phyloP scores from a whole-genome alignment of 1,140 invertebrate genomes.

The Drosophila quadrilineata region DNA sequence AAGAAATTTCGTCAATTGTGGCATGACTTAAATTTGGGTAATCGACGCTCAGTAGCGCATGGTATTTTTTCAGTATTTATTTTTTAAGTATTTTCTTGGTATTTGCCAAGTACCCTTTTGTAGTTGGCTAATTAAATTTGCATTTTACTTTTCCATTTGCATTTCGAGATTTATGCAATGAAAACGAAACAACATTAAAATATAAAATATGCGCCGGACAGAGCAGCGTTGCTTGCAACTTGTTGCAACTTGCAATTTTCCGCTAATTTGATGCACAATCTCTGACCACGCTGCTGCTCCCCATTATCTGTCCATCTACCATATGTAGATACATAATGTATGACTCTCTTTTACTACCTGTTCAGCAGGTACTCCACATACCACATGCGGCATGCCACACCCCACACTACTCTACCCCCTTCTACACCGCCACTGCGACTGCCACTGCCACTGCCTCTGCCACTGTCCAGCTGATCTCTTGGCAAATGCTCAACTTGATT shows the following conservation, averaged over 20 bases:
- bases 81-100: background rate
- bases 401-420: background rate
- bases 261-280: slow-evolving; percentile 69
- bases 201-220: slow-evolving; percentile 33
- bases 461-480: slow-evolving; percentile 30
- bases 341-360: too few species aligned
- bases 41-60: too few species aligned
- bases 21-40: slow-evolving; percentile 16
- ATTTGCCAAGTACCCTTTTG: too few species aligned
- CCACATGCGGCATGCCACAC: background rate
- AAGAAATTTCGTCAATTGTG: slow-evolving; percentile 39
- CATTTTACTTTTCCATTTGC: slow-evolving; percentile 16
- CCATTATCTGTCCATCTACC: slow-evolving; percentile 2
- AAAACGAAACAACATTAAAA: slow-evolving; percentile 18
- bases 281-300: slow-evolving; percentile 31
- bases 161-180: slow-evolving; percentile 30
- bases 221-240: slow-evolving; percentile 20
- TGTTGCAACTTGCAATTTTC: slow-evolving; percentile 65
- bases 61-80: too few species aligned
- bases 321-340: too few species aligned
- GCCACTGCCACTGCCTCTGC: background rate
- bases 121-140: slow-evolving; percentile 8
- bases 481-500: slow-evolving; percentile 39
- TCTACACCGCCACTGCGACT: slow-evolving; percentile 2
- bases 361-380: background rate